phyloP scores from a whole-genome alignment of 2,888 invertebrate species.

The Corbicula japonica region DNA sequence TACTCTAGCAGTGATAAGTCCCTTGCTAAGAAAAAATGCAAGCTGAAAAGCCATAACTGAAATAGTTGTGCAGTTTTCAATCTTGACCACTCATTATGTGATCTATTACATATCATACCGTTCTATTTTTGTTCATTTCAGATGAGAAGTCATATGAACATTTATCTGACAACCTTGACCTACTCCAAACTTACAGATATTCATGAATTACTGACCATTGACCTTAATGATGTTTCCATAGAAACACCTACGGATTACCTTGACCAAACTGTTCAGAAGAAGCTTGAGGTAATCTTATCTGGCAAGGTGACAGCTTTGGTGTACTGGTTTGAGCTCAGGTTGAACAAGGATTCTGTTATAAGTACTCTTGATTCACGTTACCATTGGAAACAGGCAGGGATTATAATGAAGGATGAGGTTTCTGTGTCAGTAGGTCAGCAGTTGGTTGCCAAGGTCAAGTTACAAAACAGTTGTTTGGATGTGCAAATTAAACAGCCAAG shows the following conservation, averaged over 20 bases:
- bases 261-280: constrained; percentile 64
- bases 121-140: constrained; percentile 59
- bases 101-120: too few relatives aligned
- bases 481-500: constrained; percentile 40
- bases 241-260: constrained; percentile 63
- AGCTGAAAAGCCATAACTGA: too few relatives aligned
- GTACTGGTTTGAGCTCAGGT: constrained; percentile 82
- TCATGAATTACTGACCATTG: constrained; percentile 77
- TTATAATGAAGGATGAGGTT: constrained; percentile 73
- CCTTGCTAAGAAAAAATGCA: too few relatives aligned
- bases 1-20: too few relatives aligned
- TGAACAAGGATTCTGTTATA: constrained; percentile 68
- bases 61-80: too few relatives aligned
- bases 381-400: constrained; percentile 81
- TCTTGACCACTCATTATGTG: too few relatives aligned
- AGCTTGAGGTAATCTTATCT: constrained; percentile 66
- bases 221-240: constrained; percentile 67
- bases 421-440: constrained; percentile 67
- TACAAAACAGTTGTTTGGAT: constrained; percentile 80
- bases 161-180: constrained; percentile 76
- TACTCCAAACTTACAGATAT: constrained; percentile 79
- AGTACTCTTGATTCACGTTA: constrained; percentile 74
- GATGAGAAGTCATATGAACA: constrained; percentile 81
- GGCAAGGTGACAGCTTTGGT: constrained; percentile 79
- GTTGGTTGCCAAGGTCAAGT: constrained; percentile 66